Evolutionary conservation across 2,797 vertebrate genomes (phyloP), one percentile per base, ranked within the genome.

Genomic region (Neosilurus hyrtlii): DNA sequence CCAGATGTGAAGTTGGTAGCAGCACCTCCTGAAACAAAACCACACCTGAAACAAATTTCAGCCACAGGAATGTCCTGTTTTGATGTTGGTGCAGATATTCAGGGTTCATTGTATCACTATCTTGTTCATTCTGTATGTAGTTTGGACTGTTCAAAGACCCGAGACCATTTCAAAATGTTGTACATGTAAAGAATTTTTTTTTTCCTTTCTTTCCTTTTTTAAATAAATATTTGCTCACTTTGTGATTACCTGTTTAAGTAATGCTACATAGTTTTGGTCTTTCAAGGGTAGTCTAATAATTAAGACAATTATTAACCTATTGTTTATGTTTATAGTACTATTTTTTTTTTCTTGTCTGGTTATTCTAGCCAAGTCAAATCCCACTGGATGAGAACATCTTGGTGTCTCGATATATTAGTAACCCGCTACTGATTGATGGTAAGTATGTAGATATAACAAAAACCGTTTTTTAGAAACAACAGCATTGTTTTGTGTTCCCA

Each of bases 351-450:
- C 52, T 70, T 88, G 2, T 76, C 79, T 85, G 20, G 43, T 65
- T 81, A 22, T 70, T 87, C 16, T 89, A 99, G 98, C 96, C 97
- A 88, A 97, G 90, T 92, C 97, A 99, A 93, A 96, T 99, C 88
- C 92, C 96, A 20, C 88, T 96, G 93, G 97, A 98, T 89, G 96
- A 99, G 83, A 99, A 97, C 89, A 96, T 96, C 89, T 92, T 99
- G 91, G 96, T 98, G 87, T 98, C 98, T 83, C 96, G 96, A 86
- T 99, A 99, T 83, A 96, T 99, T 90, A 96, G 90, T 91, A 97
- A 97, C 88, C 97, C 98, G 0, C 90, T 99, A n/a, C 93, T 99
- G 82, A 99, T 99, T 82, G 96, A 99, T 80, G 96, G 97, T 98
- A 87, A 95, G 96, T 93, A 75, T 63, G 3, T 26, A 37, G 59